A percentile compares a stretch with the other conserved stretches of the same genome.
phyloP scores from a whole-genome alignment of 2,888 invertebrate genomes.

The Podabrus alpinus region DNA sequence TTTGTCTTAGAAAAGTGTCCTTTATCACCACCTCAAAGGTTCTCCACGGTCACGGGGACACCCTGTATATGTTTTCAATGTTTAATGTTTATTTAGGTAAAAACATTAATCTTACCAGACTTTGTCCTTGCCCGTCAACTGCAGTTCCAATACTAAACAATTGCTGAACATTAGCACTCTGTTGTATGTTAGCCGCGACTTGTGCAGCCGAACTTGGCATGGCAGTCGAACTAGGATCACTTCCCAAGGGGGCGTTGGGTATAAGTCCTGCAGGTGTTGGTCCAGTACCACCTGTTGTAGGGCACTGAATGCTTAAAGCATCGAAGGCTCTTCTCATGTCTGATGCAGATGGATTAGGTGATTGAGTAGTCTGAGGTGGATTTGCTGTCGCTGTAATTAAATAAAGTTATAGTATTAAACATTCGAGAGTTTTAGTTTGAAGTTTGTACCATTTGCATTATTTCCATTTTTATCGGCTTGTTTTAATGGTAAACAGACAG shows the following conservation, averaged over 20 bases:
- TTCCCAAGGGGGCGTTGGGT: constrained; percentile 55
- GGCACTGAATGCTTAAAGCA: constrained; percentile 75
- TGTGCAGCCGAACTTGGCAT: constrained; percentile 44
- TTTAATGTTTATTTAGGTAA: no score
- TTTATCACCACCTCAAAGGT: no score
- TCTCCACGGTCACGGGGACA: no score
- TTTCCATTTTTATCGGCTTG: constrained; percentile 81
- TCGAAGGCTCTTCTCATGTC: constrained; percentile 80
- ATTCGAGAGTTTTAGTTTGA: background rate
- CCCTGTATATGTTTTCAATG: no score
- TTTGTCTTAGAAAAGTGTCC: no score
- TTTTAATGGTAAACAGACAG: constrained; percentile 96
- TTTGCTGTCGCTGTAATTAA: constrained; percentile 49
- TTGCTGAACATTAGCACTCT: constrained; percentile 52
- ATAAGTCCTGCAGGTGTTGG: constrained; percentile 49
- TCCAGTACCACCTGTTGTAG: constrained; percentile 61
- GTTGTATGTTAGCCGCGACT: constrained; percentile 57
- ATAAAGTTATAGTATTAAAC: constrained; percentile 13
- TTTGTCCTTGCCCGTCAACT: constrained; percentile 41
- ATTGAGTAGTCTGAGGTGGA: constrained; percentile 52
- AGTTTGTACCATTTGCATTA: constrained; percentile 57
- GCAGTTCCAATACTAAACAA: constrained; percentile 53
- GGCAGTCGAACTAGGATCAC: constrained; percentile 52
- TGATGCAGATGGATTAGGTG: constrained; percentile 61
- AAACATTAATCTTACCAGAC: constrained; percentile 37